Percentiles rank a stretch among this genome's conserved stretches.
Evolutionary conservation across 2,113 vertebrate species (phyloP).

Genomic region (Mellivora capensis): DNA sequence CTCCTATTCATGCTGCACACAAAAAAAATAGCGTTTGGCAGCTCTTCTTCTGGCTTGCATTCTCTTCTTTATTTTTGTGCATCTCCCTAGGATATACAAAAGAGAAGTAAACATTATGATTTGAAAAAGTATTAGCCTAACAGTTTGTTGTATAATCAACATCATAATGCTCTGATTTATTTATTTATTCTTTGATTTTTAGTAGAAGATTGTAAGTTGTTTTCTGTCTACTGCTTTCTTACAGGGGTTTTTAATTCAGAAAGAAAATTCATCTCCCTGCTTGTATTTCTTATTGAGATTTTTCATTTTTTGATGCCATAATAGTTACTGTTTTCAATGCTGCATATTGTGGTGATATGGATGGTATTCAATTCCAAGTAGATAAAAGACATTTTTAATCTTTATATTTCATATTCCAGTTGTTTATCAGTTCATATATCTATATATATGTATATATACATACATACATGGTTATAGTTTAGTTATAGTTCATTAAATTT

Average conservation of each 20-base stretch:
- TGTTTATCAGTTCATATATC: neutral
- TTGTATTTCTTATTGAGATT: neutral
- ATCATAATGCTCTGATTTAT: neutral
- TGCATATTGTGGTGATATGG: neutral
- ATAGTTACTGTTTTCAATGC: neutral
- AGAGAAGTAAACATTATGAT: neutral
- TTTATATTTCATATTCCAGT: neutral
- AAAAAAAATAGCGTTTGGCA: neutral
- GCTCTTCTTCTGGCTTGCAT: neutral
- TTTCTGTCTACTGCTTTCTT: neutral
- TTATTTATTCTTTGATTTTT: neutral
- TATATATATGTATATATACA: neutral
- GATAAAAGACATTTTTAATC: constrained; percentile 4
- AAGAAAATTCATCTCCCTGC: neutral
- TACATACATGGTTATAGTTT: neutral
- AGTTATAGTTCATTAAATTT: neutral
- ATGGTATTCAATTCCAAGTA: neutral
- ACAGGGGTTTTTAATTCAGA: neutral
- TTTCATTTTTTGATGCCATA: neutral
- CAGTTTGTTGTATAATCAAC: neutral
- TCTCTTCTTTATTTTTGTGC: neutral
- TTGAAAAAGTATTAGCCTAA: neutral
- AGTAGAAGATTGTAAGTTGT: neutral
- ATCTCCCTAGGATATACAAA: neutral
- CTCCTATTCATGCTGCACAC: neutral